Conservation (phyloP, 1,140 invertebrate species). For the Caerostris darwini region DNA sequence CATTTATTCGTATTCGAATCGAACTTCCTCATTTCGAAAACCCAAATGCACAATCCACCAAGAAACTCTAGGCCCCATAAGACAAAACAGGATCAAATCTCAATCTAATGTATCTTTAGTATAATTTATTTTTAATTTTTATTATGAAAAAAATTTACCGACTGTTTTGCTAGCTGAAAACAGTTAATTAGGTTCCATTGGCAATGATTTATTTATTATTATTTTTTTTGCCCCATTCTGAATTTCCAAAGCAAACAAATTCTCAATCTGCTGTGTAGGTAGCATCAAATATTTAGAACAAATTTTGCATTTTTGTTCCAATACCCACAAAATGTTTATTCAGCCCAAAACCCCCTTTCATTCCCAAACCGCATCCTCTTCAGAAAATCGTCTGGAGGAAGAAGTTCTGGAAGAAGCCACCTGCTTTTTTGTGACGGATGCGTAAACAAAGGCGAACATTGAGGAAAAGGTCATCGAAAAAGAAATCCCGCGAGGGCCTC, state of each 20-base stretch:
- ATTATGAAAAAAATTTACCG: no score
- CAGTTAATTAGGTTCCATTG: no score
- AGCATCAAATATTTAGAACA: not conserved
- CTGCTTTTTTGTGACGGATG: not conserved
- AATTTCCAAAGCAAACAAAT: not conserved
- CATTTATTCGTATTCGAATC: no score
- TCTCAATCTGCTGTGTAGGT: not conserved
- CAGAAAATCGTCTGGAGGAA: not conserved
- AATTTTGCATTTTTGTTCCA: not conserved
- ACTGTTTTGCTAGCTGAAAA: no score
- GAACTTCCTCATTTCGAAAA: no score
- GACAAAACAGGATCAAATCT: no score
- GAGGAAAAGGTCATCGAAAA: constrained; percentile 2
- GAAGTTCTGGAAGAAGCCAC: not conserved
- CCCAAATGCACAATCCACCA: no score
- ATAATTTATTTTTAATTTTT: no score
- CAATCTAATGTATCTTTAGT: no score
- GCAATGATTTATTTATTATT: no score
- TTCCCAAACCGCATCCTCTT: not conserved
- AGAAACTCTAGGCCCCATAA: no score
- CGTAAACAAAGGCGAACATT: constrained; percentile 2
- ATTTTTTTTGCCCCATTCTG: no score
- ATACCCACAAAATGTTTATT: not conserved
- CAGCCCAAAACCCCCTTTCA: not conserved
- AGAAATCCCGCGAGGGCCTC: not conserved